Evolutionary conservation across 2,797 vertebrate species (phyloP).

Genomic region (Mareca strepera): DNA sequence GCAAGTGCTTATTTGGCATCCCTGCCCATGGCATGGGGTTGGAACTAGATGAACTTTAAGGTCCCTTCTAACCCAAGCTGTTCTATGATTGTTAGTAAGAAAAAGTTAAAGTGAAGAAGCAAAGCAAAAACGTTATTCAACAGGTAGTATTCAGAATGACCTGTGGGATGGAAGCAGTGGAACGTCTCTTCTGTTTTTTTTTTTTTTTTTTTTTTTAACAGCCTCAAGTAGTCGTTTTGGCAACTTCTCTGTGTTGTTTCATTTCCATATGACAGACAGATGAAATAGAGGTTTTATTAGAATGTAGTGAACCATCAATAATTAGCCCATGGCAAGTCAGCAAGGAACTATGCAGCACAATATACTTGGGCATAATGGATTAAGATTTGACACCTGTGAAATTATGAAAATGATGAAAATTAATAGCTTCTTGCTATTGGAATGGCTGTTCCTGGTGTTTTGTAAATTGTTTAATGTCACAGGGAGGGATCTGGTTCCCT

Average conservation of each 20-base stretch:
- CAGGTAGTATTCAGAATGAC: neutral
- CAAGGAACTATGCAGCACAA: neutral
- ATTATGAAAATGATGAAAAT: conserved; percentile 37
- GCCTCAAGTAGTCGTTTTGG: neutral
- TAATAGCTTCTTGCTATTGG: neutral
- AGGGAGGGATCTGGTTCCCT: neutral
- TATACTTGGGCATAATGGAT: conserved; percentile 8
- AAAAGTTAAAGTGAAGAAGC: neutral
- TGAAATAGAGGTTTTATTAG: conserved; percentile 43
- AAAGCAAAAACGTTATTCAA: neutral
- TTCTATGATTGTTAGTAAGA: neutral
- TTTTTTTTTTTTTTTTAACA: neutral
- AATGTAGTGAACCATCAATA: conserved; percentile 39
- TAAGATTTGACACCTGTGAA: conserved; percentile 35
- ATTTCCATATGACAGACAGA: conserved; percentile 36
- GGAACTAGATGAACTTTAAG: no score
- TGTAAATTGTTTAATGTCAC: neutral
- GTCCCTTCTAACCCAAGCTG: no score
- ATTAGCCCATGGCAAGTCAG: conserved; percentile 7
- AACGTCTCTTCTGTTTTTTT: neutral
- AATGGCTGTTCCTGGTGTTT: neutral
- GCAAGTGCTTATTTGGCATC: neutral
- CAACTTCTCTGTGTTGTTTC: conserved; percentile 20
- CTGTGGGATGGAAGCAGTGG: neutral
- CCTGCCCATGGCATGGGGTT: no score